Evolutionary conservation across 2,888 invertebrate genomes (phyloP).

Genomic region (Tetropium fuscum): DNA sequence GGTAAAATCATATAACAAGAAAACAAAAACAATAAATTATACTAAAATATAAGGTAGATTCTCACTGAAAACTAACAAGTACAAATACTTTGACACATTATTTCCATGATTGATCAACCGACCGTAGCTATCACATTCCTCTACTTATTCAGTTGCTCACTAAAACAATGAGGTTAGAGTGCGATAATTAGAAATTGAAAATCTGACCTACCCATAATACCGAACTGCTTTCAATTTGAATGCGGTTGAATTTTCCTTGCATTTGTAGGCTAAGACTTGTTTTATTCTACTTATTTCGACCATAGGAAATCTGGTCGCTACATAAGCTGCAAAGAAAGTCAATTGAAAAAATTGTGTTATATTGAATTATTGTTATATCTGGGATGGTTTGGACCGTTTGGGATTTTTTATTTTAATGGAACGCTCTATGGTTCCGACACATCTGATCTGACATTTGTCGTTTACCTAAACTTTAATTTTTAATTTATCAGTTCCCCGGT

Average conservation of each 20-base stretch:
- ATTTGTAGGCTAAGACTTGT: constrained; percentile 82
- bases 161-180: constrained; percentile 13
- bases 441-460: too few species aligned
- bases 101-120: constrained; percentile 18
- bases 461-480: too few species aligned
- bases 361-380: too few species aligned
- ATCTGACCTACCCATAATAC: constrained; percentile 67
- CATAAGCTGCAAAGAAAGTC: constrained; percentile 71
- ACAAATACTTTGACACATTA: constrained; percentile 33
- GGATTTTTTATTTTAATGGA: too few species aligned
- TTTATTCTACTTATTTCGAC: constrained; percentile 82
- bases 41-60: constrained; percentile 19
- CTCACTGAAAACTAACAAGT: constrained; percentile 17
- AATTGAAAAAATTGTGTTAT: background rate
- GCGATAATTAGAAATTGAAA: too few species aligned
- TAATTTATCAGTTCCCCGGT: too few species aligned
- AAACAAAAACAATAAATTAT: constrained; percentile 25
- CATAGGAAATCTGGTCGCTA: constrained; percentile 79
- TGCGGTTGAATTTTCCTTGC: constrained; percentile 82
- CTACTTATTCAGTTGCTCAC: constrained; percentile 24
- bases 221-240: constrained; percentile 80
- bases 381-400: too few species aligned
- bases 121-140: background rate
- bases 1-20: constrained; percentile 17
- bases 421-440: too few species aligned